Evolutionary conservation across 2,888 invertebrate genomes (phyloP), one percentile per base, ranked within the genome.

Genomic region (Drosophila nigricruria): DNA sequence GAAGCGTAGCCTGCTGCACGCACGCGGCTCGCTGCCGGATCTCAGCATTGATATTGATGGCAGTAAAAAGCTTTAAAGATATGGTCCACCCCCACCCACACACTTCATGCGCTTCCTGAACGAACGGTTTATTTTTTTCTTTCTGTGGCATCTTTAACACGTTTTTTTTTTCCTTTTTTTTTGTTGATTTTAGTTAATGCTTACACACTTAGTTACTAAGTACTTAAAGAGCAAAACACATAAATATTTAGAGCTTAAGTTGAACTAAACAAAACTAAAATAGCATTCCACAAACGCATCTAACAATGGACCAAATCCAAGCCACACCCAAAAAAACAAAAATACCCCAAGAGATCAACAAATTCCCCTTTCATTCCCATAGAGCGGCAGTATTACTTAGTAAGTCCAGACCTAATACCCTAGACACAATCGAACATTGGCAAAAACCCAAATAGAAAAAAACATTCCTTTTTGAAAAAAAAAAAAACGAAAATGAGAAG

Each of bases 1-100:
- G 88, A 93, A 94, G 65, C 93, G 93, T 72, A 94, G 94, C 43
- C 92, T 95, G 32, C 84, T 95, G 52, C 94, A 94, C 88, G 78
- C 89, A 4, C 91, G 91, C 45, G 91, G 92, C 42, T 93, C 93
- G 3, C 50, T 93, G 49, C 92, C 91, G 58, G 93, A 93, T 69
- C 87, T 93, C 5, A 90, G 82, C 67, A 91, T 92, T 68, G 92
- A 92, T 70, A 88, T 92, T 32, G 92, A 92, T 70, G 86, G 91
- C 62, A 90, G 89, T 56, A 92, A 92, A 79, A 92, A 92, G 81
- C 80, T 92, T 65, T 92, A 86, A 71, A 71, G 50, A 53, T 6
- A 30, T 18, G 45, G n/a, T 25, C 61, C 12, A 42, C 25, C 42
- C 45, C 18, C 25, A 3, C 10, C 36, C 64, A 32, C 52, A 45